Evolutionary conservation across 2,797 vertebrate genomes (phyloP), one percentile per base, ranked within the genome.

Genomic region (Podarcis lilfordi): DNA sequence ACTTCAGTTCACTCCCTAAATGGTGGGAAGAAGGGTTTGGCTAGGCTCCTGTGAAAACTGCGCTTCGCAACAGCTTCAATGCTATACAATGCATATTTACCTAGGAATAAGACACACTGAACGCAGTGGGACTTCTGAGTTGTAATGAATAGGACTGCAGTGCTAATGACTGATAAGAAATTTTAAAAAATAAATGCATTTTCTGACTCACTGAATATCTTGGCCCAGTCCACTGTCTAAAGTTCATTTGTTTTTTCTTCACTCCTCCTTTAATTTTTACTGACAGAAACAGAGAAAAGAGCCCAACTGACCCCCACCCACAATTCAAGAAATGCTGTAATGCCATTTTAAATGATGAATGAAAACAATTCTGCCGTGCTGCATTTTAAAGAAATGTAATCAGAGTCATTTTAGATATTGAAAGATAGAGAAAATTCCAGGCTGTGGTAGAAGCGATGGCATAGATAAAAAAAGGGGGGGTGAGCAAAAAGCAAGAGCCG

Each of bases 261-360:
- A 29, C 59, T 40, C 35, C 74, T 3, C 45, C 86, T 91, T 37
- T 45, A 79, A 85, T 91, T 91, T 93, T 8, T 83, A 61, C 13
- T 86, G 78, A 89, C 78, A 80, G 59, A 78, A 32, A 2, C 3
- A 84, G 61, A 43, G 61, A 69, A 83, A 64, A 84, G 78, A 27
- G 40, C 8, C n/a, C 77, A n/a, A 69, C 61, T 27, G 19, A 23
- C 79, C 19, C 50, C 64, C 50, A 4, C 61, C 72, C 77, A 59
- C 71, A 72, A 85, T 45, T 25, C 23, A 40, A 72, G 40, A 82
- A 79, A 76, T 21, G 2, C 69, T 72, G 32, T 84, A n/a, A 43
- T 81, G 80, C 32, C 91, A 27, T 84, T 86, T 86, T 91, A 88
- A 89, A 79, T 23, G 79, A n/a, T 55, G 61, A 77, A 87, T 71